Conservation (phyloP, 2,888 invertebrate species). For the Coremacera marginata region DNA sequence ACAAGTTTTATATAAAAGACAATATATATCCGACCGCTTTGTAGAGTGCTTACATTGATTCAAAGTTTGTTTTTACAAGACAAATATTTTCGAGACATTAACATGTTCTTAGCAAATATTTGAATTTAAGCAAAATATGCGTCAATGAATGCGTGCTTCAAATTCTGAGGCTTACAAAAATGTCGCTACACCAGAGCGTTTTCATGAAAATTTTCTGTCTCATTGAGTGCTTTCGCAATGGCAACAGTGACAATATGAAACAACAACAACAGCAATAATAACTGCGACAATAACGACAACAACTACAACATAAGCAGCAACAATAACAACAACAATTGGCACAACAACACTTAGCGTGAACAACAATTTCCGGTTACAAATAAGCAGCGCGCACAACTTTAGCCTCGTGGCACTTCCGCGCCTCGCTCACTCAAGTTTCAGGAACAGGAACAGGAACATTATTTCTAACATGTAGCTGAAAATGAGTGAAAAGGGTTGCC, state of each 20-base stretch:
- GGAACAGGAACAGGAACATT: not conserved
- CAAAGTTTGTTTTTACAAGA: conserved; percentile 1
- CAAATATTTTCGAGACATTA: conserved; percentile 15
- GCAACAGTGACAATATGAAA: not conserved
- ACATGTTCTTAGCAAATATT: conserved; percentile 8
- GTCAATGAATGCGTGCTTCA: conserved; percentile 6
- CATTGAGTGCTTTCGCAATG: not conserved
- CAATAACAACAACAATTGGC: not conserved
- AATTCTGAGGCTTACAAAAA: not conserved
- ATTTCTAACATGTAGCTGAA: conserved; percentile 1
- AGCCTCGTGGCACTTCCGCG: not conserved
- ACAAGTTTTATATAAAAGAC: too few species aligned
- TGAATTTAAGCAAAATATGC: not conserved
- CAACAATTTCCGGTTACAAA: conserved; percentile 21
- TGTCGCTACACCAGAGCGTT: not conserved
- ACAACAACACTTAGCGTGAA: not conserved
- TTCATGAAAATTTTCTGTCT: conserved; percentile 6
- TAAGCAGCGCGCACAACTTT: not conserved
- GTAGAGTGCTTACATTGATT: not conserved
- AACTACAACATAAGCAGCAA: too few species aligned
- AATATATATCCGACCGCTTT: too few species aligned
- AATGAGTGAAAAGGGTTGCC: not conserved
- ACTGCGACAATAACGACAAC: not conserved
- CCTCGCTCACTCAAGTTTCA: not conserved
- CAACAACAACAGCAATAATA: not conserved